Evolutionary conservation across 35 echinoderm and acorn worm species (phyloP).

Genomic region (Eucidaris tribuloides): DNA sequence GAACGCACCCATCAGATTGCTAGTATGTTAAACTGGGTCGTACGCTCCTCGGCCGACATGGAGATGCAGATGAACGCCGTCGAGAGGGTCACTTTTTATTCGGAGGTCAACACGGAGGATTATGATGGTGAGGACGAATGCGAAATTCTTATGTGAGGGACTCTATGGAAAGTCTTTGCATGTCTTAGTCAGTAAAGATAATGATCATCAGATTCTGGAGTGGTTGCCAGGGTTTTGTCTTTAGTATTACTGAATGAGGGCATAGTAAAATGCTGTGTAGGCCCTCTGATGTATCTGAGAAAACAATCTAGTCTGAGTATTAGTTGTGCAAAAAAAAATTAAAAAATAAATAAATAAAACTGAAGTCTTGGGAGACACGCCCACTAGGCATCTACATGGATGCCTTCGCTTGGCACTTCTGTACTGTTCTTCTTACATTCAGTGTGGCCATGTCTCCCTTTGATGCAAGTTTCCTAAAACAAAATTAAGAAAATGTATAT

Average conservation of each 20-base stretch:
- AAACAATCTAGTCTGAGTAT: no score
- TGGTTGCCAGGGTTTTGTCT: neutral
- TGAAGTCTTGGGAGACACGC: no score
- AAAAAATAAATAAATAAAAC: no score
- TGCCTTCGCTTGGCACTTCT: no score
- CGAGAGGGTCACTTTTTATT: slow-evolving; percentile 65
- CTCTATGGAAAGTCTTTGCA: neutral
- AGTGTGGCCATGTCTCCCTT: no score
- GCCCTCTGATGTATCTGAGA: no score
- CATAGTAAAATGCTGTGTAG: neutral
- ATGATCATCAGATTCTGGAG: neutral
- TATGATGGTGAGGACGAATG: slow-evolving; percentile 60
- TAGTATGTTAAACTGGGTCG: slow-evolving; percentile 46
- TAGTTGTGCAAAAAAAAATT: no score
- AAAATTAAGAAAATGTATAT: no score
- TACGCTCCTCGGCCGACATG: slow-evolving; percentile 64
- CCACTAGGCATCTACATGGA: no score
- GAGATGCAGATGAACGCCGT: slow-evolving; percentile 93
- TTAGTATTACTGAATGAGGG: neutral
- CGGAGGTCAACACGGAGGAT: slow-evolving; percentile 37
- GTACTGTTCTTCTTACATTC: no score
- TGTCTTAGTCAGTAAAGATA: neutral
- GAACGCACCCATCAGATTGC: slow-evolving; percentile 36
- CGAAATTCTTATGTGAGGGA: no score
- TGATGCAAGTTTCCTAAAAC: no score